These are phyloP conservation scores for Bradypodion ventrale DNA, from an alignment of 2,797 vertebrate genomes.

Conservation along the genomic window DNA sequence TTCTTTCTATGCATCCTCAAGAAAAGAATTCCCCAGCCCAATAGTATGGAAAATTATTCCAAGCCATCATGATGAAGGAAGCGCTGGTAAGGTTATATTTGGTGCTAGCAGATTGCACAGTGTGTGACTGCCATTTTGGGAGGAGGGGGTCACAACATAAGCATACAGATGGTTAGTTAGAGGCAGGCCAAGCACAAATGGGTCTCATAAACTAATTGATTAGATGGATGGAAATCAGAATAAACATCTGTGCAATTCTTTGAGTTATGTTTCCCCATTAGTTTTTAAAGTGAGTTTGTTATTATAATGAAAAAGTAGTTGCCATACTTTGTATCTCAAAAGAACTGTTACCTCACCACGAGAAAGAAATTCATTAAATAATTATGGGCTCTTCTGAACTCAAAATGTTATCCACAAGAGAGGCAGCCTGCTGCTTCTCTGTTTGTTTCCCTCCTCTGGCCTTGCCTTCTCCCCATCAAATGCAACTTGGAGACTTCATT, in stretches of 20 bases:
- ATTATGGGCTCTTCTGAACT: not conserved
- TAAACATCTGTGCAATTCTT: conserved; percentile 30
- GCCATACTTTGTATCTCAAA: not conserved
- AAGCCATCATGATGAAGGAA: not conserved
- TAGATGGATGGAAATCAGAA: conserved; percentile 32
- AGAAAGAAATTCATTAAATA: not conserved
- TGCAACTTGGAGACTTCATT: not conserved
- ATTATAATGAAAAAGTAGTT: conserved; percentile 7
- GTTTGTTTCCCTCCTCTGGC: not conserved
- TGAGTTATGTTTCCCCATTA: not conserved
- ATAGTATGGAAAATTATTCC: not conserved
- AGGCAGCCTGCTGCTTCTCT: not conserved
- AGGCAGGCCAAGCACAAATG: conserved; percentile 8
- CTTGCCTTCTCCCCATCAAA: not conserved
- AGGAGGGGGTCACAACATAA: conserved; percentile 4
- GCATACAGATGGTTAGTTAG: conserved; percentile 15
- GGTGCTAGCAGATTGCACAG: not conserved
- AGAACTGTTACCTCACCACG: not conserved
- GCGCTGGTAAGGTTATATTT: not conserved
- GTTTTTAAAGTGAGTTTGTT: conserved; percentile 13
- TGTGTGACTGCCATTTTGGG: conserved; percentile 8
- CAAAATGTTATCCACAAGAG: not conserved
- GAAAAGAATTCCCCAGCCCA: conserved; percentile 5
- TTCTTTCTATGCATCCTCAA: not conserved
- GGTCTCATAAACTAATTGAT: conserved; percentile 30